Evolutionary conservation across 2,797 vertebrate species (phyloP).

Genomic region (Schizothorax lantsangensis): DNA sequence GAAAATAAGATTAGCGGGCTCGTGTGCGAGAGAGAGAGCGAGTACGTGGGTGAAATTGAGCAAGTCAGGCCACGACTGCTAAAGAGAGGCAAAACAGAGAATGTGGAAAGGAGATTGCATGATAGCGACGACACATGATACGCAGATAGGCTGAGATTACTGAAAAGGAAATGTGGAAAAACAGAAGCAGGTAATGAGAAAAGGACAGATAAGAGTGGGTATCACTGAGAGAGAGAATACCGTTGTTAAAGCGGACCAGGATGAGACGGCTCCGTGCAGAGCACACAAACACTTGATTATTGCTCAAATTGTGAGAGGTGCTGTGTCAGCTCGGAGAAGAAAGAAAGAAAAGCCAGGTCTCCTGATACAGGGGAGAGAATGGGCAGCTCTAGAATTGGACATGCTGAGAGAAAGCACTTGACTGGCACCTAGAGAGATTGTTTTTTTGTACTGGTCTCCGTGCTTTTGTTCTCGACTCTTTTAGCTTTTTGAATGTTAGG

Average conservation of each 20-base stretch:
- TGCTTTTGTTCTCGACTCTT: slow-evolving; percentile 12
- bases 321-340: slow-evolving; percentile 25
- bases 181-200: slow-evolving; percentile 51
- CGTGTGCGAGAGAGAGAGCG: background rate
- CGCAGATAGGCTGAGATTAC: slow-evolving; percentile 43
- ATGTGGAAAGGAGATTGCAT: slow-evolving; percentile 31
- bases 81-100: slow-evolving; percentile 36
- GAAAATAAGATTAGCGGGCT: slow-evolving; percentile 48
- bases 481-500: slow-evolving; percentile 14
- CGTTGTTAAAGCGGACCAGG: background rate
- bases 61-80: slow-evolving; percentile 25
- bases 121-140: slow-evolving; percentile 45
- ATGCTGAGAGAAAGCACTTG: slow-evolving; percentile 31
- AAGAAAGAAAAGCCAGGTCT: slow-evolving; percentile 31
- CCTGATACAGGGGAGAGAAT: slow-evolving; percentile 29
- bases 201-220: slow-evolving; percentile 52
- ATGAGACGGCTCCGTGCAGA: slow-evolving; percentile 29
- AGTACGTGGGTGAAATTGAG: slow-evolving; percentile 42
- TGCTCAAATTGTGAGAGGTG: slow-evolving; percentile 46
- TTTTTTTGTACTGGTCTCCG: slow-evolving; percentile 20
- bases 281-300: slow-evolving; percentile 50
- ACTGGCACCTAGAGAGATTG: slow-evolving; percentile 47
- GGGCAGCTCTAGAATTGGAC: slow-evolving; percentile 40
- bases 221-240: slow-evolving; percentile 26
- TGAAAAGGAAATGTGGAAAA: slow-evolving; percentile 40